A percentile compares a stretch with the other conserved stretches of the same genome.
phyloP scores from a whole-genome alignment of 2,797 vertebrate species.

The Schizopygopsis malacanthus region DNA sequence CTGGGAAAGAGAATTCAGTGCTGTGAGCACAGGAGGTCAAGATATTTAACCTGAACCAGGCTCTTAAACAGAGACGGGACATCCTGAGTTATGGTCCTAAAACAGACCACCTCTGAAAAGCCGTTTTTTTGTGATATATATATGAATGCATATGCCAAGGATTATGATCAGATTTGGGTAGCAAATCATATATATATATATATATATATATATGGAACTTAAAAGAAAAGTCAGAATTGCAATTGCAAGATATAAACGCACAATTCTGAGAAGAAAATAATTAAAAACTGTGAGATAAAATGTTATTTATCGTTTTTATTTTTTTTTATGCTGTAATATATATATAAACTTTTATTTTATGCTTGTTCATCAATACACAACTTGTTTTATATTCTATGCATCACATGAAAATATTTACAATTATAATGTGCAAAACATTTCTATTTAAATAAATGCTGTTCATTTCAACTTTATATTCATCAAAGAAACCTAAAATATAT shows the following conservation, averaged over 20 bases:
- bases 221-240: background rate
- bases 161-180: background rate
- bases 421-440: background rate
- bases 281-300: background rate
- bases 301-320: background rate
- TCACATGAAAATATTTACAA: background rate
- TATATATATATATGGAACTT: background rate
- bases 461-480: too few relatives aligned
- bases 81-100: slow-evolving; percentile 43
- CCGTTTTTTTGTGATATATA: background rate
- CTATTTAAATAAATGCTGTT: background rate
- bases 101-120: background rate
- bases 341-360: background rate
- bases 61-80: slow-evolving; percentile 57
- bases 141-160: background rate
- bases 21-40: slow-evolving; percentile 70
- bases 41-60: slow-evolving; percentile 71
- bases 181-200: background rate
- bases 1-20: slow-evolving; percentile 65
- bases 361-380: background rate
- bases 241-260: background rate
- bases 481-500: background rate
- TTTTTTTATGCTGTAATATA: too few relatives aligned
- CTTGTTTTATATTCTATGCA: background rate
- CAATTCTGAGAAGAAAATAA: background rate